These are phyloP conservation scores for Oscheius onirici DNA, from an alignment of 2,888 invertebrate genomes.

Conservation along the genomic window DNA sequence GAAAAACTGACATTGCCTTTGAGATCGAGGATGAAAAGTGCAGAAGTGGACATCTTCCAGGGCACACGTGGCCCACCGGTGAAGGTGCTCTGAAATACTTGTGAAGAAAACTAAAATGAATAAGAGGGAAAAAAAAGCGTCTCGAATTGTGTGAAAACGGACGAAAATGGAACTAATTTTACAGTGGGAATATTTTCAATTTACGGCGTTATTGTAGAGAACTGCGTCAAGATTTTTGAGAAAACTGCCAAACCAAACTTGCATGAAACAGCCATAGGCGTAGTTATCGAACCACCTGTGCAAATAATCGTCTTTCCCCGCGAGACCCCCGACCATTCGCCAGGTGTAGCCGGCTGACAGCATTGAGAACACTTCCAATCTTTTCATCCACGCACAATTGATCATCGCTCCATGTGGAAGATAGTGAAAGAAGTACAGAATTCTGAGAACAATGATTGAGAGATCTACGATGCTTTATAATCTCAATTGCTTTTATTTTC, in stretches of 20 bases:
- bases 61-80: conserved; percentile 11
- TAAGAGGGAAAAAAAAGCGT: not conserved
- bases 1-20: conserved; percentile 84
- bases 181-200: not conserved
- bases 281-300: conserved; percentile 4
- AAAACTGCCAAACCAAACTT: not conserved
- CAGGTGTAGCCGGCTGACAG: conserved; percentile 1
- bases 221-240: not conserved
- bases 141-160: not conserved
- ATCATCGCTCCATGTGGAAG: too few relatives aligned
- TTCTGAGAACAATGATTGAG: too few relatives aligned
- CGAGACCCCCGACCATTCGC: not conserved
- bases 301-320: conserved; percentile 10
- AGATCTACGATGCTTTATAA: too few relatives aligned
- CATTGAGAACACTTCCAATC: not conserved
- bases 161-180: not conserved
- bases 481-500: too few relatives aligned
- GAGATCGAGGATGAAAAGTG: conserved; percentile 92
- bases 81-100: not conserved
- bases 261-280: not conserved
- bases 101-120: not conserved
- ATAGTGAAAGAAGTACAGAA: too few relatives aligned
- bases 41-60: conserved; percentile 87
- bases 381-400: too few relatives aligned
- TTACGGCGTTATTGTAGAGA: not conserved